Evolutionary conservation across 2,797 vertebrate species (phyloP), one percentile per base, ranked within the genome.

Genomic region (Dipus sagitta): DNA sequence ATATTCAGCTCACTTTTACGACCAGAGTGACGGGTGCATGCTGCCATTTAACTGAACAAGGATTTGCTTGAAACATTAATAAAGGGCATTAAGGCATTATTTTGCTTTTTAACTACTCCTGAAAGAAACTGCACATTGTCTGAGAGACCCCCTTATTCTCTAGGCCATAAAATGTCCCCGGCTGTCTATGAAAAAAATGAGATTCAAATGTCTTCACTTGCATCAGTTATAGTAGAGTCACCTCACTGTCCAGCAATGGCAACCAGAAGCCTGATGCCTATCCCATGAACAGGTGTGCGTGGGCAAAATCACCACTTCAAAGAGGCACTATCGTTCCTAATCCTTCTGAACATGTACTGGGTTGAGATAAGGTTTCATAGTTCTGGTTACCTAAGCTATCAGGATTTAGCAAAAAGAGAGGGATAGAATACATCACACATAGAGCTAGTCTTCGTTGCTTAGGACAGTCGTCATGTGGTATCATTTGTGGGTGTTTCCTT

Each of bases 51-150:
- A 78, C 52, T 72, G 64, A 93, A 42, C 38, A 82, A 84, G 52
- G 67, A 76, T 15, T n/a, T 32, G 38, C 23, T n/a, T 75, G 58
- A 70, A 75, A 60, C 89, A 79, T 52, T 91, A 84, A 86, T 76
- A 68, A 91, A 88, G 17, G 32, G n/a, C 21, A 85, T 30, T 15
- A 58, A 68, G 20, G 5, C 34, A 38, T 47, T 78, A 74, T 30
- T 58, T 92, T 70, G 34, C 38, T 32, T 77, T 79, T 60, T 34
- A 58, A 88, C 80, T 86, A 24, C 18, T 58, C 80, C 58, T 65
- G 6, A 93, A 47, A 88, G 47, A 80, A 70, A 30, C 6, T 58
- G 8, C 47, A 38, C 30, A 64, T 60, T 74, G 32, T 68, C 71
- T 38, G 42, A 86, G 52, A 90, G 20, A 17, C 3, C n/a, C 9